Evolutionary conservation across 2,113 vertebrate genomes (phyloP), one percentile per base, ranked within the genome.

Genomic region (Bucco capensis): DNA sequence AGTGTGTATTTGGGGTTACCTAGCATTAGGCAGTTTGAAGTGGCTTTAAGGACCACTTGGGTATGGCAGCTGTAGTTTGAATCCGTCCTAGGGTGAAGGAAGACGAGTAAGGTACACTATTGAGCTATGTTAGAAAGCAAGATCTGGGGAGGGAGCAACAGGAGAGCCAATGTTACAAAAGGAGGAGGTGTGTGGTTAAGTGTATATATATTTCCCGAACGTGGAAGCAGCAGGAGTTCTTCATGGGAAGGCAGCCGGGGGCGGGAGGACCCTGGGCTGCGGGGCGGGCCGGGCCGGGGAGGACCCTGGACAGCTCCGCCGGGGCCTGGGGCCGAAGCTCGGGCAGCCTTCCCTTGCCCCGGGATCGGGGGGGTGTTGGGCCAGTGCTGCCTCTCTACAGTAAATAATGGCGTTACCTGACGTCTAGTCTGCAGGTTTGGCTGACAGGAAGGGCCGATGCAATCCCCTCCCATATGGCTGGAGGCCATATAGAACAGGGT

Each of bases 301-400:
- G 86, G 38, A 94, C 93, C 93, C 62, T 79, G 93, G 93, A 83
- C 21, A 94, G 92, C 74, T 66, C 92, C 14, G 27, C 27, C 19
- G 21, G 47, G 25, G 31, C 30, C 53, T n/a, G 53, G 53, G 31
- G 53, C 19, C 53, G 6, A 14, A 19, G 28, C 49, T 16, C 37
- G 2, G 2, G 8, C 31, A 10, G 21, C 44, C 44, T 31, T 15
- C n/a, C 54, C 33, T 9, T 5, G 21, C 44, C 72, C 57, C 46
- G 15, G 35, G 15, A 23, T 24, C 16, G 5, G 15, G 0, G 12
- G 65, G 35, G 37, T 2, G 19, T 24, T 12, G 12, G 27, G 12
- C 6, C 6, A 4, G 6, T 19, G 46, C 47, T 12, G 56, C 15
- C 0, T 30, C 0, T 6, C 11, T n/a, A 11, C 18, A 17, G 25